Percentiles rank a stretch among this genome's conserved stretches.
Conservation (phyloP, 2,113 vertebrate genomes). For the Amphiprion percula region DNA sequence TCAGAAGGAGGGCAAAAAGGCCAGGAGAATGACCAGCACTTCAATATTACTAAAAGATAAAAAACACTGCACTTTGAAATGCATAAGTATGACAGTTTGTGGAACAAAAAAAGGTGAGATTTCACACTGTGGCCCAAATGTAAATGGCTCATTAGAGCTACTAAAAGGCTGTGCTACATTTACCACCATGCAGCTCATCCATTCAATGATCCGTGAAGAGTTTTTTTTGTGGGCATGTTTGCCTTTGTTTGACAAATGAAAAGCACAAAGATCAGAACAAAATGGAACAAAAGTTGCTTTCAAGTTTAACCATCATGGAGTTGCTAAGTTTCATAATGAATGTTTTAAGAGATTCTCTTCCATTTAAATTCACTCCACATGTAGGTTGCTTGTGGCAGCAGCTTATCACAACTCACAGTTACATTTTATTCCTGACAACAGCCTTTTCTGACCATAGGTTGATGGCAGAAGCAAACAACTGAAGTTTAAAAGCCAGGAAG, state of each 20-base stretch:
- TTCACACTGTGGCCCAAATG: too few relatives aligned
- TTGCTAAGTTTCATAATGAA: too few relatives aligned
- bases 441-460: too few relatives aligned
- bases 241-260: background rate
- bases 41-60: background rate
- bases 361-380: too few relatives aligned
- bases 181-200: background rate
- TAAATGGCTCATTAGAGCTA: constrained; percentile 3
- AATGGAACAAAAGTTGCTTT: background rate
- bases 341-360: too few relatives aligned
- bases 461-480: too few relatives aligned
- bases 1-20: background rate
- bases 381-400: too few relatives aligned
- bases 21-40: background rate
- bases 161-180: constrained; percentile 18
- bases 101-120: background rate
- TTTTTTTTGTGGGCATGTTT: too few relatives aligned
- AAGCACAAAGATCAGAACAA: background rate
- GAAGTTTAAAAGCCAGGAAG: too few relatives aligned
- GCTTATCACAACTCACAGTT: too few relatives aligned
- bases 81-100: background rate
- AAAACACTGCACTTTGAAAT: background rate
- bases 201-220: background rate
- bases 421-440: too few relatives aligned
- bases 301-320: background rate